Base-by-base conservation (phyloP, 1,140 invertebrate genomes). In the Caerostris extrusa region DNA sequence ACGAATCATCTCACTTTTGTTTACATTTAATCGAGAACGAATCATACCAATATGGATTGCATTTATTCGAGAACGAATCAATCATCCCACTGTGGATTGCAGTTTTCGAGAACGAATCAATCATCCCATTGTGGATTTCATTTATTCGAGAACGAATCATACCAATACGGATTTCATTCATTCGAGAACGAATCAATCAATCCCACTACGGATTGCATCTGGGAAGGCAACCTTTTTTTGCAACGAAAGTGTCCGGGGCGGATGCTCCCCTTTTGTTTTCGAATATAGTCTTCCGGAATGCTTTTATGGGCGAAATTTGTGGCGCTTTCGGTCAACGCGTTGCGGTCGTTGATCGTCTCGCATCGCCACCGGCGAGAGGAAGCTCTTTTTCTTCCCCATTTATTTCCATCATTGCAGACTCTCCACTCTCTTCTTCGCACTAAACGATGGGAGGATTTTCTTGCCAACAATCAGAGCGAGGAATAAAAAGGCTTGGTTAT, bases 251-350 rank as follows among this genome's bases (percentile, higher is more conserved):
- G 71, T 19, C n/a, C 7, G 10, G 82, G 55, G 53, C 85, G 90
- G 90, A 91, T 91, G 90, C 56, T 50, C 7, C 34, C n/a, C 71
- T 82, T 69, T 91, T 91, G 90, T 91, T 91, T 91, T 55, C 90
- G 19, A 60, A 81, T 77, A 60, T 60, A 91, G 88, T 71, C 55
- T 91, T 91, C 90, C 90, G 90, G 90, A 60, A 81, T 69, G 34
- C 90, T 82, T 91, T 91, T 82, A 77, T 77, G 71, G 12, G 10
- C 5, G 50, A 77, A 50, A 77, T 77, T 91, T 91, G 71, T 61
- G 71, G 8, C 12, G 12, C 34, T 69, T 67, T 19, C 69, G 34
- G 53, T 90, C 69, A 69, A n/a, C 55, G 50, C 90, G 55, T 71
- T 34, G 71, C 90, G 90, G 90, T 91, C 90, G 90, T 67, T 69